These are phyloP conservation scores for Neodiprion pinetum DNA, from an alignment of 1,140 invertebrate species.

Conservation along the genomic window DNA sequence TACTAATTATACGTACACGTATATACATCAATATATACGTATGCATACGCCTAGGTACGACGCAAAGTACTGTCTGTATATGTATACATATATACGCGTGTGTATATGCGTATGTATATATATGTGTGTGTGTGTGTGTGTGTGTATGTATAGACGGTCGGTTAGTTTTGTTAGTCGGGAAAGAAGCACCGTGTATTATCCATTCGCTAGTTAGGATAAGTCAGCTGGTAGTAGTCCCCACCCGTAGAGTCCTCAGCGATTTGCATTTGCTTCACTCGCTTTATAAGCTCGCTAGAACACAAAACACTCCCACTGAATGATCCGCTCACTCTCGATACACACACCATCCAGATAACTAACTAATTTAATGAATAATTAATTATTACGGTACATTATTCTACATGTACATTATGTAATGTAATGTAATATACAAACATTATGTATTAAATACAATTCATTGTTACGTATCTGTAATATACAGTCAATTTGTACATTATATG, in stretches of 20 bases:
- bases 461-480: no score
- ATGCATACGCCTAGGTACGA: no score
- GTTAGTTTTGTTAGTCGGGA: slow-evolving; percentile 37
- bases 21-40: no score
- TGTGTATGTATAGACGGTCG: not conserved
- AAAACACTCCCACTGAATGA: slow-evolving; percentile 49
- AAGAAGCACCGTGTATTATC: slow-evolving; percentile 42
- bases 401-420: no score
- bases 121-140: no score
- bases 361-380: not conserved
- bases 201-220: slow-evolving; percentile 58
- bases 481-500: no score
- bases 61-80: no score
- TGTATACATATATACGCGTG: no score
- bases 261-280: slow-evolving; percentile 59
- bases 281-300: slow-evolving; percentile 62
- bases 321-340: slow-evolving; percentile 34
- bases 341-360: not conserved
- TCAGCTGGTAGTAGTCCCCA: slow-evolving; percentile 63
- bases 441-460: no score
- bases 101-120: no score
- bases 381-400: not conserved
- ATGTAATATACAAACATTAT: no score
- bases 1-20: no score
- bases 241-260: slow-evolving; percentile 55